Evolutionary conservation across 2,888 invertebrate genomes (phyloP), one percentile per base, ranked within the genome.

Genomic region (Oithona nana): DNA sequence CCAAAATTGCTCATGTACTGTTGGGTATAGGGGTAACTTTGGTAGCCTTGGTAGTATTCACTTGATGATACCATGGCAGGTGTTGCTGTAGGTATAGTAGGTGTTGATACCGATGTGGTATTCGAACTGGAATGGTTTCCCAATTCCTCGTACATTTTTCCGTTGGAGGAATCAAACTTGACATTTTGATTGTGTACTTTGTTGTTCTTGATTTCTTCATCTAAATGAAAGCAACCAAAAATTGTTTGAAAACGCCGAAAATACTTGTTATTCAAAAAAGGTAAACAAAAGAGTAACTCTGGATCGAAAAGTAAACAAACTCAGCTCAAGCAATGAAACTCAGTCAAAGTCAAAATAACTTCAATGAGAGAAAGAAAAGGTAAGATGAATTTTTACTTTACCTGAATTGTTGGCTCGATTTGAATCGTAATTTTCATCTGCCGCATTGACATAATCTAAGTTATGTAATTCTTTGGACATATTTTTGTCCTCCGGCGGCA

Each of bases 101-200:
- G 6, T 8, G 59, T 20, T 20, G 50, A 48, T 6, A 26, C 20
- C 26, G n/a, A n/a, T 16, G 49, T 28, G 26, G 48, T 28, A 28
- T 24, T 49, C 26, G 49, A 20, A 2, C 50, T 26, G 26, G 50
- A 48, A 20, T 11, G 2, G 2, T 13, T 26, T 26, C 62, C 62
- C 24, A 62, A 39, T 29, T 62, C 62, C 49, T 62, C 62, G 26
- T 62, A 62, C 52, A 62, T 55, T 56, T 62, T 62, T 24, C 62
- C 62, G 13, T 55, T 62, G 1, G 62, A 39, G 1, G 62, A 54
- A 49, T 62, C 62, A 48, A 57, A 62, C 3, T 58, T 62, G 13
- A 62, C 54, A 48, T 62, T 62, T 29, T 62, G 62, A n/a, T n/a
- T n/a, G 39, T 39, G 39, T 11, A 39, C 16, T 16, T 39, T 39